A percentile compares a stretch with the other conserved stretches of the same genome.
These are phyloP conservation scores for Agrypnus murinus DNA, from an alignment of 2,888 invertebrate species.

Conservation along the genomic window DNA sequence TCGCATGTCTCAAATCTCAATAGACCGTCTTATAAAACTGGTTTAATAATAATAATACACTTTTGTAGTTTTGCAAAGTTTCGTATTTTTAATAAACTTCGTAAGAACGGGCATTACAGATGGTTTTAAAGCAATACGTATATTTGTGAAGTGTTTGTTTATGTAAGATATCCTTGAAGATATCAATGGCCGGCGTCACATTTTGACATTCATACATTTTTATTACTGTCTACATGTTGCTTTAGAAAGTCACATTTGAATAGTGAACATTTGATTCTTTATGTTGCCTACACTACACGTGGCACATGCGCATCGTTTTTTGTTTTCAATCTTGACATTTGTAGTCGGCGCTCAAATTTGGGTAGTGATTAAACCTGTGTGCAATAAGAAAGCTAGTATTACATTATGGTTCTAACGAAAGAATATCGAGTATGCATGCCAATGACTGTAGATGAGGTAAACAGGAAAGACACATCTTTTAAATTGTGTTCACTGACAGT, in stretches of 20 bases:
- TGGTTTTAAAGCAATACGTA: too few relatives aligned
- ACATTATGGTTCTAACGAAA: slow-evolving; percentile 86
- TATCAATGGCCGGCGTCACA: too few relatives aligned
- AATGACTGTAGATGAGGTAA: slow-evolving; percentile 92
- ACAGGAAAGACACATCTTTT: slow-evolving; percentile 40
- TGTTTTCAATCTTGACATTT: slow-evolving; percentile 2
- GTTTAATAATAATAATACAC: too few relatives aligned
- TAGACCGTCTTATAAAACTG: too few relatives aligned
- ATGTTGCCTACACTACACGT: neutral
- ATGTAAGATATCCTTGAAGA: too few relatives aligned
- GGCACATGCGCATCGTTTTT: slow-evolving; percentile 9
- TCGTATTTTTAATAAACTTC: too few relatives aligned
- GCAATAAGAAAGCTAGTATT: neutral
- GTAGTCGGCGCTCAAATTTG: neutral
- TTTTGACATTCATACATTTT: too few relatives aligned
- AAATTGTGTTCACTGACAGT: too few relatives aligned
- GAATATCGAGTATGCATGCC: slow-evolving; percentile 96
- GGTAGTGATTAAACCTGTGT: neutral
- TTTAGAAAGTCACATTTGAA: neutral
- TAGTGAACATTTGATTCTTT: neutral
- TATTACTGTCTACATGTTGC: neutral
- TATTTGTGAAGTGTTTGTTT: too few relatives aligned
- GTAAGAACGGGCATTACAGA: too few relatives aligned
- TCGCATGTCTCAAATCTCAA: too few relatives aligned
- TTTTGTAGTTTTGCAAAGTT: too few relatives aligned